Evolutionary conservation across 2,113 vertebrate genomes (phyloP).

Genomic region (Otus sunia): DNA sequence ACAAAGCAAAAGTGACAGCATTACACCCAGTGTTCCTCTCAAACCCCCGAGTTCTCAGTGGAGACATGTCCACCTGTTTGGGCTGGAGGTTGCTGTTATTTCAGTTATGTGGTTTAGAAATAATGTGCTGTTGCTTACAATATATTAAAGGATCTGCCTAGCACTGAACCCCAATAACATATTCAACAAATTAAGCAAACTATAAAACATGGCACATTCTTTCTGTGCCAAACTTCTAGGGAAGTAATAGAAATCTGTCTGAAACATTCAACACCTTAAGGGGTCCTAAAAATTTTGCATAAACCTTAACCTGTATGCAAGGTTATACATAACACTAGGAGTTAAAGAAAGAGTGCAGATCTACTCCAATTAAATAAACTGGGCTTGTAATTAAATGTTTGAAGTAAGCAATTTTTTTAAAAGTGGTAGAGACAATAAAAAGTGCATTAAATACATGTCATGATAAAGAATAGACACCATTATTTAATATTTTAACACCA

Average conservation of each 20-base stretch:
- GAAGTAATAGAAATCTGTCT: background rate
- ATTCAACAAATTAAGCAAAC: background rate
- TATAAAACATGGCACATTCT: background rate
- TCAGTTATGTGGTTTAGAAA: background rate
- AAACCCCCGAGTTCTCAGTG: rapidly evolving
- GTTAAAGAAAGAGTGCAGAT: background rate
- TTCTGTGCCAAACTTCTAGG: background rate
- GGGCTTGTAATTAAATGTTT: background rate
- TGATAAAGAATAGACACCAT: conserved; percentile 5
- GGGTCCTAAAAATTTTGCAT: background rate
- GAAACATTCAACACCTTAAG: background rate
- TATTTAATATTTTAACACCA: conserved; percentile 54
- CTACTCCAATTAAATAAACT: background rate
- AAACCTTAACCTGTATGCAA: background rate
- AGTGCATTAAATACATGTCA: conserved; percentile 30
- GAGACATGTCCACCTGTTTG: background rate
- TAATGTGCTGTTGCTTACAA: background rate
- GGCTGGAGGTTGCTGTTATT: background rate
- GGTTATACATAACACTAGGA: background rate
- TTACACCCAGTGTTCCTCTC: background rate
- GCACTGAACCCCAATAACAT: background rate
- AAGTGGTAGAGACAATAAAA: background rate
- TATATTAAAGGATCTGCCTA: background rate
- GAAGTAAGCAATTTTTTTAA: background rate
- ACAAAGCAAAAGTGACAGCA: background rate